phyloP scores from a whole-genome alignment of 2,113 vertebrate species.

The Drymodes brunneopygia region DNA sequence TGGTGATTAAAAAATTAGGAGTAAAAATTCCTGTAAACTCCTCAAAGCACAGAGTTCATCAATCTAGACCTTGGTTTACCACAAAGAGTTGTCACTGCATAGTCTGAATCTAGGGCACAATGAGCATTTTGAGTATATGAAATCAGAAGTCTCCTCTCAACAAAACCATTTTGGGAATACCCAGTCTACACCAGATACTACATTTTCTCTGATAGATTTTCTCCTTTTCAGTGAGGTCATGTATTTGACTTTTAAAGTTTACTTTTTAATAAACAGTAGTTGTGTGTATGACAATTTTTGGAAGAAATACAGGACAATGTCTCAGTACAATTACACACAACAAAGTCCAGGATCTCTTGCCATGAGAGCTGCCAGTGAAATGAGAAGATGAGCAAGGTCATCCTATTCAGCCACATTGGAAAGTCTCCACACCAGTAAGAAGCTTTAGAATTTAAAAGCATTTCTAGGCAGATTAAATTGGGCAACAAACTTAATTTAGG shows the following conservation, averaged over 20 bases:
- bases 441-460: background rate
- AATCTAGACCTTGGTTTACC: background rate
- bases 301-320: background rate
- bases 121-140: background rate
- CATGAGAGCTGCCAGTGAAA: background rate
- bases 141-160: background rate
- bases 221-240: background rate
- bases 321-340: background rate
- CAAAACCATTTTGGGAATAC: background rate
- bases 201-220: background rate
- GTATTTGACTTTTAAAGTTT: background rate
- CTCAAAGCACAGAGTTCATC: background rate
- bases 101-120: background rate
- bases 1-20: background rate
- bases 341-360: background rate
- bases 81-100: background rate
- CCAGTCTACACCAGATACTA: background rate
- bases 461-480: background rate
- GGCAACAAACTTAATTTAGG: background rate
- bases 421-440: background rate
- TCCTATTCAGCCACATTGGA: background rate
- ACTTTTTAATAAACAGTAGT: background rate
- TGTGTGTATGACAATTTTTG: background rate
- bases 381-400: background rate
- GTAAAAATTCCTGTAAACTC: background rate